Evolutionary conservation across 2,797 vertebrate species (phyloP).

Genomic region (Macropodus opercularis): DNA sequence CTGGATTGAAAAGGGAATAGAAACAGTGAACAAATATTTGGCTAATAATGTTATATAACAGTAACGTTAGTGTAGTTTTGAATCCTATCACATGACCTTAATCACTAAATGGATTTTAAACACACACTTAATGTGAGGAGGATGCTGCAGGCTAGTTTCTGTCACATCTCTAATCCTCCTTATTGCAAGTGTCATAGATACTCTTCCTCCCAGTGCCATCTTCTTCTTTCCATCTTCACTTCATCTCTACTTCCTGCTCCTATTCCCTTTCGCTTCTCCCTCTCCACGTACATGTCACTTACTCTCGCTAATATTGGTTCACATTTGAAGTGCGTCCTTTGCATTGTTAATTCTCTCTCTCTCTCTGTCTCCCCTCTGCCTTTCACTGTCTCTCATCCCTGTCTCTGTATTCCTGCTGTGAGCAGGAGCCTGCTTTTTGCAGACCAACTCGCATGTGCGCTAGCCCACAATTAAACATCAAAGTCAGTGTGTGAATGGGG

Average conservation of each 20-base stretch:
- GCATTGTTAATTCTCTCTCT: background rate
- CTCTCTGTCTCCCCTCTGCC: background rate
- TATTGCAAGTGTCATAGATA: slow-evolving; percentile 60
- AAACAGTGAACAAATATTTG: background rate
- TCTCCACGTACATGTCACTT: slow-evolving; percentile 1
- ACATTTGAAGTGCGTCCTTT: slow-evolving; percentile 1
- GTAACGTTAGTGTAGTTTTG: background rate
- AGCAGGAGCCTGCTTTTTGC: slow-evolving; percentile 11
- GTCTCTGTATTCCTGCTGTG: slow-evolving; percentile 27
- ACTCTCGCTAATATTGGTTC: slow-evolving; percentile 7
- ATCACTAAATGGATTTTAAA: slow-evolving; percentile 7
- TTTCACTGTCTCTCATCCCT: background rate
- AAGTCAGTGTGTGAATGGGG: slow-evolving; percentile 17
- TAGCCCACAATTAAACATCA: slow-evolving; percentile 64
- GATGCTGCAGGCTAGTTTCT: slow-evolving; percentile 44
- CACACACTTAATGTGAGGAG: slow-evolving; percentile 30
- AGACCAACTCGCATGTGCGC: slow-evolving; percentile 9
- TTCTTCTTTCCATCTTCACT: slow-evolving; percentile 9
- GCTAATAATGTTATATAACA: background rate
- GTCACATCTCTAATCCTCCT: slow-evolving; percentile 65
- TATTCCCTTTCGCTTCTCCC: background rate
- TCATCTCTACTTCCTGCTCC: background rate
- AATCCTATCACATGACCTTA: background rate
- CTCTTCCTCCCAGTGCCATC: slow-evolving; percentile 35
- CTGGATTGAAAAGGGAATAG: background rate